phyloP scores from a whole-genome alignment of 2,888 invertebrate genomes.

The Drosophila algonquin region DNA sequence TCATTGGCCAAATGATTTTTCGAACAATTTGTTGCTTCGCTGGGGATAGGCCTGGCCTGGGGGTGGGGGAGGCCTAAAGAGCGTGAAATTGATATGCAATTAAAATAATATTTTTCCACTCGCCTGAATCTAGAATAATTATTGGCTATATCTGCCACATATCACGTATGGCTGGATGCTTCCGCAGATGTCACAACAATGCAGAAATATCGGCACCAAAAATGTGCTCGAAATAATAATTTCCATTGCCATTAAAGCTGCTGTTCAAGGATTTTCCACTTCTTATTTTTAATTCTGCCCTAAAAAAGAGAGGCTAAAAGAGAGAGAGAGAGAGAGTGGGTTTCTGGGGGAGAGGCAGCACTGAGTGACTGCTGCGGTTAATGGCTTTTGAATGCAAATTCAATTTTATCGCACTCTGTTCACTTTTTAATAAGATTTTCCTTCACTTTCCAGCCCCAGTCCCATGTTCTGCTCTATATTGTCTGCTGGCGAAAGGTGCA shows the following conservation, averaged over 20 bases:
- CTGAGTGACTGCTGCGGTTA: slow-evolving; percentile 82
- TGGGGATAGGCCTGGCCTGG: slow-evolving; percentile 15
- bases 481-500: slow-evolving; percentile 69
- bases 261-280: neutral
- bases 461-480: neutral
- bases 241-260: slow-evolving; percentile 2
- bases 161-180: slow-evolving; percentile 46
- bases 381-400: slow-evolving; percentile 83
- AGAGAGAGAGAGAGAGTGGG: neutral
- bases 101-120: slow-evolving; percentile 70
- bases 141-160: slow-evolving; percentile 30
- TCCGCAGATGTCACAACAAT: slow-evolving; percentile 49
- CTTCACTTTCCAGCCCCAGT: slow-evolving; percentile 27
- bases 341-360: slow-evolving; percentile 12
- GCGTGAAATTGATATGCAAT: slow-evolving; percentile 76
- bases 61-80: slow-evolving; percentile 53
- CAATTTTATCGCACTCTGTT: slow-evolving; percentile 82
- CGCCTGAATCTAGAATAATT: slow-evolving; percentile 49
- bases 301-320: slow-evolving; percentile 39
- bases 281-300: slow-evolving; percentile 18
- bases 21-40: slow-evolving; percentile 58
- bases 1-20: slow-evolving; percentile 67
- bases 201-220: slow-evolving; percentile 31
- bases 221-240: slow-evolving; percentile 69
- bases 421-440: slow-evolving; percentile 82